Conservation (phyloP, 1,140 invertebrate species). For the Panonychus citri region DNA sequence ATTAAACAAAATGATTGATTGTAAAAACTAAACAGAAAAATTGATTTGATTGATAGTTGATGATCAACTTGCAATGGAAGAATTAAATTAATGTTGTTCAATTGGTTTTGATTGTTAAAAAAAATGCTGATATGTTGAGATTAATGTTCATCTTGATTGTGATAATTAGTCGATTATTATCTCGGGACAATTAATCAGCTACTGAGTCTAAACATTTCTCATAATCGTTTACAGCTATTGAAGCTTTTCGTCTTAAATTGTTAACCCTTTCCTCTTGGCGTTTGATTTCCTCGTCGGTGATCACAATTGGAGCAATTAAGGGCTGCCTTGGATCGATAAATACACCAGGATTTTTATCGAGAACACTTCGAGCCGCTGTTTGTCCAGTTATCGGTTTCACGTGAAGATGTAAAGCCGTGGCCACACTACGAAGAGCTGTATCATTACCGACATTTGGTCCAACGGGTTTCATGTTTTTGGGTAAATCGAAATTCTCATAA, state of each 20-base stretch:
- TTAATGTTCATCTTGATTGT: too few species aligned
- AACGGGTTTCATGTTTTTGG: constrained; percentile 59
- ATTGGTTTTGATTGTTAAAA: too few species aligned
- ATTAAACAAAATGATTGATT: too few species aligned
- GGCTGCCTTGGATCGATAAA: constrained; percentile 91
- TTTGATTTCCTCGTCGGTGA: constrained; percentile 44
- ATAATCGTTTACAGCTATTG: not conserved
- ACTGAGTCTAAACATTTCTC: too few species aligned
- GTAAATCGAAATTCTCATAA: constrained; percentile 54
- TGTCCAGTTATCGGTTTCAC: constrained; percentile 64
- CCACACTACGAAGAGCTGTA: constrained; percentile 69
- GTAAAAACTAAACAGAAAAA: too few species aligned
- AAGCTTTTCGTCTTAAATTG: constrained; percentile 32
- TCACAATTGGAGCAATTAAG: constrained; percentile 35
- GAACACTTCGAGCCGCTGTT: constrained; percentile 47
- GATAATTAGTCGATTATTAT: too few species aligned
- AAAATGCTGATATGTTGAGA: too few species aligned
- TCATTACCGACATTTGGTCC: constrained; percentile 59
- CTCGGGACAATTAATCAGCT: too few species aligned
- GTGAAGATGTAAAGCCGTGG: constrained; percentile 57
- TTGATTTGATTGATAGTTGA: too few species aligned
- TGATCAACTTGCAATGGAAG: too few species aligned
- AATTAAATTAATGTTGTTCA: too few species aligned
- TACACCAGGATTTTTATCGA: constrained; percentile 79
- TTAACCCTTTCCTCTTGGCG: constrained; percentile 45